Conservation (phyloP, 2,888 invertebrate species). For the Patella depressa region DNA sequence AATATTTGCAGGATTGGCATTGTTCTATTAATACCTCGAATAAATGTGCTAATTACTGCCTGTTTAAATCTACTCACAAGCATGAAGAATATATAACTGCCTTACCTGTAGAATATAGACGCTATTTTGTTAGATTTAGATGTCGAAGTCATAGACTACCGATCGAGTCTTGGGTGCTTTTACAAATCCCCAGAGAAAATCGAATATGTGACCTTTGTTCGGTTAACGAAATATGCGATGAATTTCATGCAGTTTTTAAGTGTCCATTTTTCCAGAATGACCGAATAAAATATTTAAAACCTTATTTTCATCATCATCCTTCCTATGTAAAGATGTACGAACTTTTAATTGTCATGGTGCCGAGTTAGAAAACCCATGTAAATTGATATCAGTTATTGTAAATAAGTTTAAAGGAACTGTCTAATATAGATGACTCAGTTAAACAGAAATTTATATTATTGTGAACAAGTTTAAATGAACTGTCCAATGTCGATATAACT, state of each 20-base stretch:
- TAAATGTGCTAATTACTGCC: neutral
- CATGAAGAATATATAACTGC: neutral
- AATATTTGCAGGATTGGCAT: constrained; percentile 3
- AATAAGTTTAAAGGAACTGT: too few species aligned
- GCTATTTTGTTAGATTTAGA: neutral
- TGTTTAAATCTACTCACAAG: neutral
- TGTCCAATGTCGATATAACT: too few species aligned
- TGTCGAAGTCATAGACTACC: constrained; percentile 7
- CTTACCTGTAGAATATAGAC: neutral
- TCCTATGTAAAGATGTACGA: neutral
- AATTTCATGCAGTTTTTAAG: constrained; percentile 2
- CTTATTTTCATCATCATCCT: neutral
- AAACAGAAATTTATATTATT: too few species aligned
- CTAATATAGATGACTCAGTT: too few species aligned
- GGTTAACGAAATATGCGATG: constrained; percentile 1
- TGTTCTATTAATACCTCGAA: neutral
- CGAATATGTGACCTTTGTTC: constrained; percentile 3
- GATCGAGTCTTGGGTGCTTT: neutral
- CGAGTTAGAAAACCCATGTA: too few species aligned
- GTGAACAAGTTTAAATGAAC: too few species aligned
- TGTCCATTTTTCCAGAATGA: neutral
- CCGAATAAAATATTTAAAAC: neutral
- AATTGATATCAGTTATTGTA: too few species aligned
- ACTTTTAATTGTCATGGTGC: neutral
- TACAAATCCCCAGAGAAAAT: neutral